phyloP scores from a whole-genome alignment of 1,140 invertebrate species.

The Drosophila willistoni region DNA sequence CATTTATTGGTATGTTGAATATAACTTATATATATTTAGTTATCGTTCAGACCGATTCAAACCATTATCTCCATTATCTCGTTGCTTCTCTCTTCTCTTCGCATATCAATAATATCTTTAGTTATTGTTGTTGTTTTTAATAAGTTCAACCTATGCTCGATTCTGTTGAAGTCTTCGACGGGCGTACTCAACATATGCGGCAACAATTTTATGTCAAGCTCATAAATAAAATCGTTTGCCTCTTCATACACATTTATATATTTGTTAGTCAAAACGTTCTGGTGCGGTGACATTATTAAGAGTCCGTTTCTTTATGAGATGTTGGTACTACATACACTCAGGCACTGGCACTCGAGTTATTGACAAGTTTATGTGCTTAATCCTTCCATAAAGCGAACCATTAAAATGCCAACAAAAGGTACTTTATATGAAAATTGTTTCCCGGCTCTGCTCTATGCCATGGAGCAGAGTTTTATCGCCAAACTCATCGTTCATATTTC shows the following conservation, averaged over 20 bases:
- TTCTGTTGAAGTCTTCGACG: constrained; percentile 22
- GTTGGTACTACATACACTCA: constrained; percentile 29
- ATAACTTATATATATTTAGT: constrained; percentile 30
- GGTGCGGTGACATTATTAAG: constrained; percentile 75
- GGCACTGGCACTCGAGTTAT: constrained; percentile 76
- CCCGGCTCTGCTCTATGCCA: constrained; percentile 17
- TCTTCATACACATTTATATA: constrained; percentile 22
- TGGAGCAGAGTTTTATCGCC: constrained; percentile 60
- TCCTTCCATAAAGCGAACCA: constrained; percentile 79
- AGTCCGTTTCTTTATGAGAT: constrained; percentile 27
- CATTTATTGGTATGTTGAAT: constrained; percentile 40
- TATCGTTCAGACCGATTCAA: constrained; percentile 22
- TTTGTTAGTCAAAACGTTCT: constrained; percentile 64
- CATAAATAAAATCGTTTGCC: constrained; percentile 75
- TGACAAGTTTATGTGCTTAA: constrained; percentile 82
- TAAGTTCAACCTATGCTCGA: constrained; percentile 47
- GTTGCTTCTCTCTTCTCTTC: constrained; percentile 12
- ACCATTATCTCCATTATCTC: constrained; percentile 27
- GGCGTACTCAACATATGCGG: constrained; percentile 72
- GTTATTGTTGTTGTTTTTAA: constrained; percentile 69
- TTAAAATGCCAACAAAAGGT: constrained; percentile 82
- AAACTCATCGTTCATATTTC: constrained; percentile 69
- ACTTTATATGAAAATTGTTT: constrained; percentile 81
- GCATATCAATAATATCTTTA: constrained; percentile 66
- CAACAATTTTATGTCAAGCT: constrained; percentile 74